phyloP scores from a whole-genome alignment of 2,113 vertebrate genomes.

The Grantiella picta region DNA sequence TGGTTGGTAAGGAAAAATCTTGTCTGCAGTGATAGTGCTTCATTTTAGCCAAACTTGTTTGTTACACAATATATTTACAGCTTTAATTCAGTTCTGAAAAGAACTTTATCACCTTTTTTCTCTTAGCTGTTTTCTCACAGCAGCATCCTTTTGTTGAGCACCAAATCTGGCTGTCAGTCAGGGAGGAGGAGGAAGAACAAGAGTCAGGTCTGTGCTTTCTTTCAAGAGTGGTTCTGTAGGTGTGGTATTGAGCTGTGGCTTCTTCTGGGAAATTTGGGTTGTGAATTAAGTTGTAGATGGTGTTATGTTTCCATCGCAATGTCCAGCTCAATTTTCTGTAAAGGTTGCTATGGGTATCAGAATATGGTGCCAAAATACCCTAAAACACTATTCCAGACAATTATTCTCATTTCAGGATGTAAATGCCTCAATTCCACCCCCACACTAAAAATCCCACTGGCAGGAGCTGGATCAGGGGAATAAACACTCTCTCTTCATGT shows the following conservation, averaged over 20 bases:
- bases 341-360: background rate
- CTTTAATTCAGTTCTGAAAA: background rate
- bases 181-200: background rate
- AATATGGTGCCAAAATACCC: background rate
- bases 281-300: background rate
- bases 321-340: background rate
- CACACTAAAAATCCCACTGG: background rate
- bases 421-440: background rate
- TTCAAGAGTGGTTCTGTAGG: background rate
- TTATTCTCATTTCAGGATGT: background rate
- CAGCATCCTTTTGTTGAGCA: constrained; percentile 1
- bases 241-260: background rate
- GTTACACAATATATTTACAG: background rate
- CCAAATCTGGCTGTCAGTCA: background rate
- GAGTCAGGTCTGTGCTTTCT: background rate
- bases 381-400: background rate
- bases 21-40: background rate
- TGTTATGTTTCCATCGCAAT: constrained; percentile 10
- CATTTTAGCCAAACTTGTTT: background rate
- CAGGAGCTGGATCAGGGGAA: background rate
- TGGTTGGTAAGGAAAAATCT: background rate
- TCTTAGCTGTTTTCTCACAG: background rate
- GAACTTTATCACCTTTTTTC: background rate
- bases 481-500: background rate
- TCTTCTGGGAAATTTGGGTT: constrained; percentile 2